phyloP scores from a whole-genome alignment of 2,113 vertebrate species.

The Cyrtonyx montezumae region DNA sequence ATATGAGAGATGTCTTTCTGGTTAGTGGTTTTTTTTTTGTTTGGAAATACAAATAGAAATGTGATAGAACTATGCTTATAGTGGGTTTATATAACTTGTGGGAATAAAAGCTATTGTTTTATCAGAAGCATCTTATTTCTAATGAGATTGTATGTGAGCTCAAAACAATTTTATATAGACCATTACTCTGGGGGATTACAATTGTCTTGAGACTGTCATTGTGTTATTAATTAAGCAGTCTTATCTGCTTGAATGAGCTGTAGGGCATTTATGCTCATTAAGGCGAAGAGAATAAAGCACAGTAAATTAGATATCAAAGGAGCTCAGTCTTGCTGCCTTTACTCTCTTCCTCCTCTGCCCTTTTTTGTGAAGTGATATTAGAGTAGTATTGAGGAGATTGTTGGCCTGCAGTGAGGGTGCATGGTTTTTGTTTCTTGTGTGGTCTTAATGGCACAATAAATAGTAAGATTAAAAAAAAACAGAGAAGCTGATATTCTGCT shows the following conservation, averaged over 20 bases:
- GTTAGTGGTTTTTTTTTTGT: neutral
- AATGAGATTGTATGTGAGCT: slow-evolving; percentile 8
- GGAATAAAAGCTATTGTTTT: neutral
- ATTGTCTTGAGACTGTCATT: slow-evolving; percentile 80
- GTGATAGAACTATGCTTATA: neutral
- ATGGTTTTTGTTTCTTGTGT: neutral
- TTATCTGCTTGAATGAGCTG: slow-evolving; percentile 72
- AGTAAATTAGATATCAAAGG: slow-evolving; percentile 74
- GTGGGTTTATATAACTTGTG: neutral
- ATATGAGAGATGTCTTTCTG: neutral
- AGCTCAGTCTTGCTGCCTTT: neutral
- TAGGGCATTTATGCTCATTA: slow-evolving; percentile 77
- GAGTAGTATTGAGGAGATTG: neutral
- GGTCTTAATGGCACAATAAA: neutral
- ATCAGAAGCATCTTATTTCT: slow-evolving; percentile 26
- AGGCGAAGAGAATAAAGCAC: slow-evolving; percentile 75
- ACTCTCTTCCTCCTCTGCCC: neutral
- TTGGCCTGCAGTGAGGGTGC: neutral
- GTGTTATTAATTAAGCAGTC: slow-evolving; percentile 83
- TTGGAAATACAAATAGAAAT: neutral
- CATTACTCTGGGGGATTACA: slow-evolving; percentile 69
- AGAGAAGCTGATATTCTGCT: neutral
- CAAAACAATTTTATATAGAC: slow-evolving; percentile 40
- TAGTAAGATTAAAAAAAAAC: neutral
- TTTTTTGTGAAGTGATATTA: neutral